A percentile compares a stretch with the other conserved stretches of the same genome.
phyloP scores from a whole-genome alignment of 1,140 invertebrate species.

The Brachionus calyciflorus region DNA sequence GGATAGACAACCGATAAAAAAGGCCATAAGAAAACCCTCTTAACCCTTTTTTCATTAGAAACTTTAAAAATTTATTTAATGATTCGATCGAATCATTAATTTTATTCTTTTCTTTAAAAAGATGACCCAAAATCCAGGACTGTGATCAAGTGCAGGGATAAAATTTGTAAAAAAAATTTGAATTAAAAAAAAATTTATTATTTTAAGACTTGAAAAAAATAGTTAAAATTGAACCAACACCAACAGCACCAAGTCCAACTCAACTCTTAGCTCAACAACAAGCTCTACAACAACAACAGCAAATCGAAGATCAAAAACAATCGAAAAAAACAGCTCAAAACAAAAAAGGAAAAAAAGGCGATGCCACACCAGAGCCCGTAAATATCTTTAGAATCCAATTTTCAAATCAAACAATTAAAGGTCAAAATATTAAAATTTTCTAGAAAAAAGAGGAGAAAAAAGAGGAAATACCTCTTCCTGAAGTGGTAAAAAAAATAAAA shows the following conservation, averaged over 20 bases:
- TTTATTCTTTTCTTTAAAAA: too few relatives aligned
- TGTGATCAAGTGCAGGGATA: too few relatives aligned
- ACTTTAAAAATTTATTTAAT: too few relatives aligned
- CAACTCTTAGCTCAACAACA: neutral
- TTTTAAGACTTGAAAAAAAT: neutral
- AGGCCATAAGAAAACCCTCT: too few relatives aligned
- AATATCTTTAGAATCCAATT: too few relatives aligned
- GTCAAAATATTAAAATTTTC: neutral
- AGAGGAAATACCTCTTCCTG: neutral
- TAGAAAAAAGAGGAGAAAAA: conserved; percentile 6
- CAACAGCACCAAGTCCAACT: neutral
- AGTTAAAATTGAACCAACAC: neutral
- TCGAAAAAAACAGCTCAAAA: neutral
- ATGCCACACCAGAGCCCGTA: neutral
- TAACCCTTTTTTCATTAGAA: too few relatives aligned
- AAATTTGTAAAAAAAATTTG: too few relatives aligned
- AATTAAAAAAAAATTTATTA: neutral
- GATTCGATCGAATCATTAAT: too few relatives aligned
- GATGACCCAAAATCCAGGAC: too few relatives aligned
- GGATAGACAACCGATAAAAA: too few relatives aligned
- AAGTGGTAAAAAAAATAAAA: neutral
- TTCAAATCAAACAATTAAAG: neutral
- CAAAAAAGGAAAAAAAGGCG: conserved; percentile 14
- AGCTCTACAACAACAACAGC: neutral
- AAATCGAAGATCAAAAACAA: neutral